Percentiles rank a stretch among this genome's conserved stretches.
Conservation (phyloP, 2,113 vertebrate genomes). For the Procapra przewalskii region DNA sequence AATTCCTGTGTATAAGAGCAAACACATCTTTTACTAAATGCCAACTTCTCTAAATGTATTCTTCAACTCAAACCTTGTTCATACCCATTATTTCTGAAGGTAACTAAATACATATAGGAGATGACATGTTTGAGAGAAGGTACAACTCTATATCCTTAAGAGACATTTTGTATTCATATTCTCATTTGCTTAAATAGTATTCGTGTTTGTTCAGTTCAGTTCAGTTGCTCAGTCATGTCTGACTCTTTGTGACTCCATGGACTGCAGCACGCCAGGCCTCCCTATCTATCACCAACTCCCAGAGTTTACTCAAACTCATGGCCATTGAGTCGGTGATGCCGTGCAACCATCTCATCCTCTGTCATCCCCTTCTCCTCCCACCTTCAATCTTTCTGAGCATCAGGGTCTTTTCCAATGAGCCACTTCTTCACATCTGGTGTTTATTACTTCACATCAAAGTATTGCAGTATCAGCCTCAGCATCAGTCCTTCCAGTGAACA, state of each 20-base stretch:
- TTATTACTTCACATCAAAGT: background rate
- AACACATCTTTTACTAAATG: background rate
- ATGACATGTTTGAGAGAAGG: background rate
- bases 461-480: background rate
- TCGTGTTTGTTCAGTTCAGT: background rate
- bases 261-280: background rate
- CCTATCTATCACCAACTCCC: background rate
- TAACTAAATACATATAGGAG: background rate
- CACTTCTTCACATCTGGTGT: background rate
- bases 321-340: background rate
- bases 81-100: background rate
- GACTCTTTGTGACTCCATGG: background rate
- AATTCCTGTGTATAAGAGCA: background rate
- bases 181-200: background rate
- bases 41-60: background rate
- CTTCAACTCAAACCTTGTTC: background rate
- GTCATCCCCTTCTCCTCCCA: background rate
- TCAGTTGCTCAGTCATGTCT: fast-evolving
- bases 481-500: background rate
- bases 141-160: background rate
- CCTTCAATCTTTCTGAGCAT: background rate
- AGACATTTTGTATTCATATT: background rate
- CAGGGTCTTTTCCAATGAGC: background rate
- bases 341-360: background rate
- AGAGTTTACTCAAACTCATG: background rate